A percentile compares a stretch with the other conserved stretches of the same genome.
Evolutionary conservation across 1,140 invertebrate genomes (phyloP).

Genomic region (Archivesica marissinica): DNA sequence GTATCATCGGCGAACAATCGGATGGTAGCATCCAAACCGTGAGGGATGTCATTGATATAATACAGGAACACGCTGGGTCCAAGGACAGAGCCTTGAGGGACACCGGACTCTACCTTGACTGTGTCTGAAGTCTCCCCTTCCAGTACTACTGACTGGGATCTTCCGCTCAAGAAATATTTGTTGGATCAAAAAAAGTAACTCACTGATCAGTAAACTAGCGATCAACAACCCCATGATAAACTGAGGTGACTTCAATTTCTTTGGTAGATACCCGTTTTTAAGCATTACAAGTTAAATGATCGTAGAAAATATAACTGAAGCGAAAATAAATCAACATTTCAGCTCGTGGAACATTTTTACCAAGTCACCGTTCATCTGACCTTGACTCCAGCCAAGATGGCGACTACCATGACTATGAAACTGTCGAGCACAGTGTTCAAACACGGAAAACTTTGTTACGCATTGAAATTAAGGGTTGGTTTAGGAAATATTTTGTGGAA

Average conservation of each 20-base stretch:
- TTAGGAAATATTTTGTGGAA: background rate
- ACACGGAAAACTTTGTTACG: constrained; percentile 20
- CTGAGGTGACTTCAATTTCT: constrained; percentile 18
- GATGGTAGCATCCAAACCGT: no score
- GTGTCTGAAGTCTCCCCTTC: no score
- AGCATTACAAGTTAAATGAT: background rate
- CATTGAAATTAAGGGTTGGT: constrained; percentile 18
- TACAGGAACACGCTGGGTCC: no score
- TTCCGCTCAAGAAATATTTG: no score
- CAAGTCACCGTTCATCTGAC: background rate
- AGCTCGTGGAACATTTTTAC: constrained; percentile 5
- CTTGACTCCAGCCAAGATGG: constrained; percentile 26
- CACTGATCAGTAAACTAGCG: background rate
- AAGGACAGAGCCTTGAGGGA: no score
- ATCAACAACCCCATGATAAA: background rate
- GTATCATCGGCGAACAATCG: no score
- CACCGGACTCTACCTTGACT: no score
- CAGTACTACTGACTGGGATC: no score
- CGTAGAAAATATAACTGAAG: background rate
- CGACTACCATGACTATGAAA: background rate
- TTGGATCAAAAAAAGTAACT: constrained; percentile 16
- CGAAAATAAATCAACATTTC: no score
- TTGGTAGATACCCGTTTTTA: background rate
- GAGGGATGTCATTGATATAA: no score
- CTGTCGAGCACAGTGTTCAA: constrained; percentile 6